Evolutionary conservation across 2,888 invertebrate genomes (phyloP), one percentile per base, ranked within the genome.

Genomic region (Ashinkailepas kermadecensis): DNA sequence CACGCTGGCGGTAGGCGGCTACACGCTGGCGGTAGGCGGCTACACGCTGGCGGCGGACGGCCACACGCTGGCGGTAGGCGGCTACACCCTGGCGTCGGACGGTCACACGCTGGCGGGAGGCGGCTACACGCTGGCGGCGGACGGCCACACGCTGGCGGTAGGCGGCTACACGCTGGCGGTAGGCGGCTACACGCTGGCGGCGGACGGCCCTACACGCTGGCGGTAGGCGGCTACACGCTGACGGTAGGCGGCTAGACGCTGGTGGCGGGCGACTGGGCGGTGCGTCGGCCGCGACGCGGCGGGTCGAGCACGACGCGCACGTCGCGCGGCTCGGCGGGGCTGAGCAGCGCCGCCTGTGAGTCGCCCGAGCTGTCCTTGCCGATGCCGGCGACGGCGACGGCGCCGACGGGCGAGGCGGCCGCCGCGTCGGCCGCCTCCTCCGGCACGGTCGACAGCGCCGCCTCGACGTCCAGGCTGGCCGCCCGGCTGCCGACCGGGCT

Each of bases 311-410:
- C 79, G 9, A 67, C 59, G 1, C 62, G 21, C 21, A 81, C 67
- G 70, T 54, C 21, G 25, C 65, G 62, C n/a, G 81, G 58, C 39
- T 81, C 64, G 57, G 23, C 56, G 21, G 39, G 21, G 21, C 59
- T 18, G 25, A 58, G 81, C 39, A 78, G 59, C 18, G 56, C 58
- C 78, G 58, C 57, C 54, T 54, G 78, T 21, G 59, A 64, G 78
- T 82, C 59, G 65, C 79, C 25, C 74, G n/a, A 70, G 78, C 64
- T 82, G 56, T 23, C 81, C 57, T 67, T 67, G 18, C 65, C 54
- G 8, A 56, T 54, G 67, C 62, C 13, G 65, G 21, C 12, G 23
- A 23, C 79, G 15, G n/a, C 21, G 39, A 39, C 39, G 39, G 39
- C 39, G 39, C 39, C 39, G 39, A 56, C 11, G 15, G 11, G n/a